A percentile compares a stretch with the other conserved stretches of the same genome.
phyloP scores from a whole-genome alignment of 2,888 invertebrate genomes.

The Drepanosiphum platanoidis region DNA sequence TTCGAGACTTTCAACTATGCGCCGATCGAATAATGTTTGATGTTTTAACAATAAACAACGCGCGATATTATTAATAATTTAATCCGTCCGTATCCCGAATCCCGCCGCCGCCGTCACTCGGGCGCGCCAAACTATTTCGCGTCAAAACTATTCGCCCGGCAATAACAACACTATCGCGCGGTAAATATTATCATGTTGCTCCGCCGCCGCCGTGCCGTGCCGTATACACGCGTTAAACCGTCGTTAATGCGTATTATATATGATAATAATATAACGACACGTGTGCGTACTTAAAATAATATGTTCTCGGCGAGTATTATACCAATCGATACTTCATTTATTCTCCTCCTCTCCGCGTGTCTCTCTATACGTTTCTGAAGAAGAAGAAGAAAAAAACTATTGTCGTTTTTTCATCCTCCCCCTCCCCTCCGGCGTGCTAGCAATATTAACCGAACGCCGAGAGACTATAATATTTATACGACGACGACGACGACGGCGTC shows the following conservation, averaged over 20 bases:
- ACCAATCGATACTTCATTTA: not conserved
- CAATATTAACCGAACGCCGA: not conserved
- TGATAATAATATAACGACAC: too few species aligned
- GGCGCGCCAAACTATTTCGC: not conserved
- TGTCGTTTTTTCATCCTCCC: not conserved
- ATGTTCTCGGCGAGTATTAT: too few species aligned
- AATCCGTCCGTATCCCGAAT: not conserved
- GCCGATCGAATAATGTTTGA: not conserved
- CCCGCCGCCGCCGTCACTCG: not conserved
- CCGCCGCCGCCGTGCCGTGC: too few species aligned
- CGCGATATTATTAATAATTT: too few species aligned
- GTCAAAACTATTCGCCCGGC: not conserved
- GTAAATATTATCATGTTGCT: too few species aligned
- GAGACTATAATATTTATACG: not conserved
- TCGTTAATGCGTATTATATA: too few species aligned
- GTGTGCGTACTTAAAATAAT: too few species aligned
- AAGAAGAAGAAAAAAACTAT: too few species aligned
- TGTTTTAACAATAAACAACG: too few species aligned
- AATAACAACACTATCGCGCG: not conserved
- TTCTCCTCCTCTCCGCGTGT: not conserved
- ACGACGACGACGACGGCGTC: conserved; percentile 27
- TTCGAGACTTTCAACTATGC: not conserved
- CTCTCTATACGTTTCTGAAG: too few species aligned
- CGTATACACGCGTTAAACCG: too few species aligned
- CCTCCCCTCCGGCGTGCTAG: not conserved